phyloP scores from a whole-genome alignment of 2,797 vertebrate genomes.

The Prionace glauca region DNA sequence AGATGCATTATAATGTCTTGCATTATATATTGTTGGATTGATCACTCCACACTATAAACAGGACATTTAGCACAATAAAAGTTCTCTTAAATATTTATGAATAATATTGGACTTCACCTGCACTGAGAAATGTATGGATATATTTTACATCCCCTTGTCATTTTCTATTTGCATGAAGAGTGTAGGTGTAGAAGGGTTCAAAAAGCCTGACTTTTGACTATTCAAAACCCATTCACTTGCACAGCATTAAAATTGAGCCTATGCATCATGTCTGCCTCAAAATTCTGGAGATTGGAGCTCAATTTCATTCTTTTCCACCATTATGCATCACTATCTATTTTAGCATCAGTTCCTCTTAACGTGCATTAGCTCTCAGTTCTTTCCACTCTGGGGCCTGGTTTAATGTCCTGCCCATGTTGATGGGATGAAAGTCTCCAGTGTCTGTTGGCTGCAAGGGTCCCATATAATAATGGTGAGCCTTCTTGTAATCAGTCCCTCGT shows the following conservation, averaged over 20 bases:
- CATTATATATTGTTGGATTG: not conserved
- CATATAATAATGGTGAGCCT: not conserved
- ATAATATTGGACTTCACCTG: not conserved
- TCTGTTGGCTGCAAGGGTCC: not conserved
- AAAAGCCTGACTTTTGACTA: not conserved
- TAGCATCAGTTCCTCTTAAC: not conserved
- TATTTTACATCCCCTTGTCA: not conserved
- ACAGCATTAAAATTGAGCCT: not conserved
- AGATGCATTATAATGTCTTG: not conserved
- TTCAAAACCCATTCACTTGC: not conserved
- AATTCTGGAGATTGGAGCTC: not conserved
- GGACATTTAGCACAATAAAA: not conserved
- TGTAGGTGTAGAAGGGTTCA: not conserved
- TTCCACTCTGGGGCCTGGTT: not conserved
- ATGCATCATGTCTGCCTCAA: not conserved
- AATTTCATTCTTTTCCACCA: not conserved
- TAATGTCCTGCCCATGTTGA: not conserved
- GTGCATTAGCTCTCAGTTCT: not conserved
- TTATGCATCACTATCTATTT: not conserved
- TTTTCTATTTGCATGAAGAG: not conserved
- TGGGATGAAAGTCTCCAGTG: not conserved
- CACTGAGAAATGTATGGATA: not conserved
- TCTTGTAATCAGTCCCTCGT: conserved; percentile 26
- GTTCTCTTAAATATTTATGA: not conserved
- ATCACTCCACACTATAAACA: not conserved